Conservation (phyloP, 1,140 invertebrate species). For the Pseudomyrmex flavicornis region DNA sequence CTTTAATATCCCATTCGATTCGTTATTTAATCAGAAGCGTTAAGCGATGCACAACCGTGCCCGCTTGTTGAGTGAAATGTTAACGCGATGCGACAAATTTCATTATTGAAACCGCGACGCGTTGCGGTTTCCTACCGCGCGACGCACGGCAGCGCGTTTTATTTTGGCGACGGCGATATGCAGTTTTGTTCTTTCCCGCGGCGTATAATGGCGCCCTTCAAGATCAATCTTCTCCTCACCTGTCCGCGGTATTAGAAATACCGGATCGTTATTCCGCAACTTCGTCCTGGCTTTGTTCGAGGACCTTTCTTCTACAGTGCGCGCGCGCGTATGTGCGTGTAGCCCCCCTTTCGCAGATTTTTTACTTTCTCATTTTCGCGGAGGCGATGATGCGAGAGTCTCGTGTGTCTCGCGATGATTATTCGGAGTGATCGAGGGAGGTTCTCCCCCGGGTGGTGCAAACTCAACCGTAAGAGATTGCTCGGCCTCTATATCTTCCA, state of each 20-base stretch:
- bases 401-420: constrained; percentile 74
- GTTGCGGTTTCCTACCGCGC: not conserved
- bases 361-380: constrained; percentile 66
- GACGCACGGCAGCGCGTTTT: not conserved
- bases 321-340: not conserved
- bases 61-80: constrained; percentile 36
- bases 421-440: constrained; percentile 79
- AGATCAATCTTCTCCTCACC: constrained; percentile 56
- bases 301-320: not conserved
- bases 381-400: constrained; percentile 73
- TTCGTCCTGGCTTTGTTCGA: constrained; percentile 25
- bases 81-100: constrained; percentile 54
- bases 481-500: constrained; percentile 62
- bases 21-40: constrained; percentile 45
- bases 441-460: constrained; percentile 60
- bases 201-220: constrained; percentile 29
- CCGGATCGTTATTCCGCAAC: constrained; percentile 35
- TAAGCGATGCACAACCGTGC: constrained; percentile 14
- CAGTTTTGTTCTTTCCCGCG: constrained; percentile 26
- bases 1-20: constrained; percentile 38
- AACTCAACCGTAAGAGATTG: constrained; percentile 80
- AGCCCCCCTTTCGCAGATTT: constrained; percentile 22
- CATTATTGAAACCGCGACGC: constrained; percentile 35
- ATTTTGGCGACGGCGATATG: constrained; percentile 5
- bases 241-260: constrained; percentile 46